Evolutionary conservation across 92 coral and sea anemone genomes (phyloP).

Genomic region (Anthopleura xanthogrammica): DNA sequence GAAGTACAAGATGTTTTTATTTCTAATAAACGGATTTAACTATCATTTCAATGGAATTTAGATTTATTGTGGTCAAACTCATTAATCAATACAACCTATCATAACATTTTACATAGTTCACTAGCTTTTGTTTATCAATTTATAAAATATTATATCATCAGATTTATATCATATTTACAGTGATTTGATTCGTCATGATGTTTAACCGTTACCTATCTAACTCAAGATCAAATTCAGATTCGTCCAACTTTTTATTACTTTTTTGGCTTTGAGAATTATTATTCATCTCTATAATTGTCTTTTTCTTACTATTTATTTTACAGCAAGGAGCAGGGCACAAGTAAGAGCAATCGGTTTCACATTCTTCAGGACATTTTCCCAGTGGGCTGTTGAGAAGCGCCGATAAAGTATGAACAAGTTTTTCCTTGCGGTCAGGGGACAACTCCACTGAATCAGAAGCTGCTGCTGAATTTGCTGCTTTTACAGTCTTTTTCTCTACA

Average conservation of each 20-base stretch:
- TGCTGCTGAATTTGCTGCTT: neutral
- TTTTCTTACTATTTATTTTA: neutral
- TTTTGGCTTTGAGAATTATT: neutral
- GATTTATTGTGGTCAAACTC: no score
- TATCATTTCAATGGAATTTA: no score
- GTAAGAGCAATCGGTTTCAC: conserved; percentile 14
- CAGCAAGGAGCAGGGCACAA: conserved; percentile 29
- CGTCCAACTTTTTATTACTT: neutral
- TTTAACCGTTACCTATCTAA: neutral
- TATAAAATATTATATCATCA: neutral
- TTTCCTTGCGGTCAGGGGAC: conserved; percentile 16
- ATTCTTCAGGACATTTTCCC: conserved; percentile 15
- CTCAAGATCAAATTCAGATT: neutral
- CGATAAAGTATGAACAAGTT: conserved; percentile 23
- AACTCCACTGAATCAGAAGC: neutral
- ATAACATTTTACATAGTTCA: no score
- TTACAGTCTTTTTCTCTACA: neutral
- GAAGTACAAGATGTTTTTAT: no score
- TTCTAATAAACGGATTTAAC: no score
- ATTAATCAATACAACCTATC: no score
- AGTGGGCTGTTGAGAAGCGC: conserved; percentile 12
- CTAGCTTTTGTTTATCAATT: no score
- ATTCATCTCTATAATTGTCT: neutral
- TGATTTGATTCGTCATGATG: neutral
- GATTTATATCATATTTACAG: neutral